phyloP scores from a whole-genome alignment of 1,140 invertebrate species.

The Polypedilum vanderplanki region DNA sequence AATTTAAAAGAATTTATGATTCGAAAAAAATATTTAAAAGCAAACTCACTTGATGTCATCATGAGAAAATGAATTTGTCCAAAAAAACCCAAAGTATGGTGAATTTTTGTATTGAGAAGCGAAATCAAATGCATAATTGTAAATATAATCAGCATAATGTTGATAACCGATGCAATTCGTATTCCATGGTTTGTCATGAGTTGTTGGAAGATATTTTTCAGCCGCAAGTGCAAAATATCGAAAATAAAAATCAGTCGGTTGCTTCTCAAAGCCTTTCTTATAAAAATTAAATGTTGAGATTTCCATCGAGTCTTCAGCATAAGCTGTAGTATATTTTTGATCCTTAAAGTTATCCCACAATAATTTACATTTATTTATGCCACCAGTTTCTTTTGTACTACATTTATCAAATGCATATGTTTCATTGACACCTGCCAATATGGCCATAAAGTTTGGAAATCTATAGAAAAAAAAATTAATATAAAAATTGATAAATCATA shows the following conservation, averaged over 20 bases:
- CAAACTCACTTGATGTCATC: slow-evolving; percentile 44
- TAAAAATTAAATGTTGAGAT: slow-evolving; percentile 77
- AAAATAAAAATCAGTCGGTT: slow-evolving; percentile 77
- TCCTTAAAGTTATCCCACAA: slow-evolving; percentile 70
- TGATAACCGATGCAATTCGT: slow-evolving; percentile 51
- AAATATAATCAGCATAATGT: slow-evolving; percentile 49
- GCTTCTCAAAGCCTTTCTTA: slow-evolving; percentile 66
- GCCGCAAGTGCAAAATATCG: slow-evolving; percentile 64
- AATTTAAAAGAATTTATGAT: not conserved
- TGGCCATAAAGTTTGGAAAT: slow-evolving; percentile 73
- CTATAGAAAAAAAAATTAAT: no score
- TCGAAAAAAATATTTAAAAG: not conserved
- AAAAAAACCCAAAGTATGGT: slow-evolving; percentile 62
- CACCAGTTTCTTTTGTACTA: slow-evolving; percentile 44
- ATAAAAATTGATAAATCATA: no score
- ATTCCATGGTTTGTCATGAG: slow-evolving; percentile 39
- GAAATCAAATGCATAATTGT: slow-evolving; percentile 56
- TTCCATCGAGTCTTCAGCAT: slow-evolving; percentile 66
- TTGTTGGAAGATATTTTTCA: slow-evolving; percentile 47
- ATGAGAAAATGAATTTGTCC: slow-evolving; percentile 63
- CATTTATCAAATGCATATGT: slow-evolving; percentile 47
- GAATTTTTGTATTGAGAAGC: slow-evolving; percentile 49
- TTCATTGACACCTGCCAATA: slow-evolving; percentile 58
- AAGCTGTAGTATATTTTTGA: slow-evolving; percentile 66
- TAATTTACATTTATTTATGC: slow-evolving; percentile 60